Evolutionary conservation across 2,888 invertebrate species (phyloP).

Genomic region (Diadegma fenestrale): DNA sequence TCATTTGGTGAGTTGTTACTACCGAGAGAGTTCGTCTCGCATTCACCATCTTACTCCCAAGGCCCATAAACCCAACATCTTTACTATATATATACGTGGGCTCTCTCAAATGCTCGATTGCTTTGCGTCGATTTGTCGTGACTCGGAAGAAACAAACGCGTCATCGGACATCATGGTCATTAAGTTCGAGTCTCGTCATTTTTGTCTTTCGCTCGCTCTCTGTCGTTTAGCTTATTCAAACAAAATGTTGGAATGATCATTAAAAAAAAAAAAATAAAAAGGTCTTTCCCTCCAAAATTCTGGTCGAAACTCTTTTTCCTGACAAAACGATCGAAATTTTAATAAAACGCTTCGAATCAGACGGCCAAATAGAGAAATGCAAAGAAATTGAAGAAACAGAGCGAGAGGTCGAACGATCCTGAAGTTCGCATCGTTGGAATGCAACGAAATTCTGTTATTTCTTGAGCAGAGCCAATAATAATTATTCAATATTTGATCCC

Average conservation of each 20-base stretch:
- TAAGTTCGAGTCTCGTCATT: background rate
- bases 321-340: slow-evolving; percentile 73
- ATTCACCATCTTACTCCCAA: slow-evolving; percentile 26
- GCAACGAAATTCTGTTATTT: too few species aligned
- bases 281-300: background rate
- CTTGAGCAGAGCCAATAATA: too few species aligned
- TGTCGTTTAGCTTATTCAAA: too few species aligned
- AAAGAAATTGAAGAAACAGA: background rate
- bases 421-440: too few species aligned
- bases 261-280: background rate
- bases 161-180: slow-evolving; percentile 40
- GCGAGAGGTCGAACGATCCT: too few species aligned
- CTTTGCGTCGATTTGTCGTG: slow-evolving; percentile 49
- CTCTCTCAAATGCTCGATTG: slow-evolving; percentile 25
- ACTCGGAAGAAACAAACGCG: slow-evolving; percentile 54
- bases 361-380: slow-evolving; percentile 26
- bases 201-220: background rate
- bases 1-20: slow-evolving; percentile 62
- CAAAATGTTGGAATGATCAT: background rate
- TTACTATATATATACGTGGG: slow-evolving; percentile 13
- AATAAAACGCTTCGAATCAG: slow-evolving; percentile 80
- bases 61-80: slow-evolving; percentile 29
- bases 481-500: too few species aligned
- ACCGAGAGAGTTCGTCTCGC: slow-evolving; percentile 28
- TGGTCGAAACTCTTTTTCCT: background rate